Evolutionary conservation across 2,888 invertebrate genomes (phyloP).

Genomic region (Drosophila neonasuta): DNA sequence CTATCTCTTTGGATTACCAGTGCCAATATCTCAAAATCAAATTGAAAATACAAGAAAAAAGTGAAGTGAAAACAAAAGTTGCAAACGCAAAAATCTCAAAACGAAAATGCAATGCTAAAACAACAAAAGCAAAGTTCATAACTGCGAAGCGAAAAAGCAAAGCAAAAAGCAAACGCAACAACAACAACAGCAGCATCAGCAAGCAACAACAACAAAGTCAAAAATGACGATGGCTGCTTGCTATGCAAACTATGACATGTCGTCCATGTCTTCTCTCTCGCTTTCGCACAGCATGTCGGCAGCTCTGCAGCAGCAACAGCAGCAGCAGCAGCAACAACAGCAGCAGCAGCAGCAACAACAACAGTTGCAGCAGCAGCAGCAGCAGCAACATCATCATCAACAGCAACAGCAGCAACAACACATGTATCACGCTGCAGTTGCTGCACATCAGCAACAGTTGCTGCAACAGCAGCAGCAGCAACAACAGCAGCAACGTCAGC

Average conservation of each 20-base stretch:
- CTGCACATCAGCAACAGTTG: slow-evolving; percentile 69
- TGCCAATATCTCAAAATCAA: slow-evolving; percentile 73
- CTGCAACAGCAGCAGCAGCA: slow-evolving; percentile 60
- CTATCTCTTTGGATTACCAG: slow-evolving; percentile 80
- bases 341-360: slow-evolving; percentile 55
- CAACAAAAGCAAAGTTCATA: not conserved
- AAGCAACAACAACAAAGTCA: slow-evolving; percentile 25
- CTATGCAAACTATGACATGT: slow-evolving; percentile 82
- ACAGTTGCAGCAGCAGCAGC: slow-evolving; percentile 55
- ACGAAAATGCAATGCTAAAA: slow-evolving; percentile 54
- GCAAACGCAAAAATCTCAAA: slow-evolving; percentile 28
- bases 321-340: slow-evolving; percentile 57
- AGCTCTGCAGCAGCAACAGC: slow-evolving; percentile 68
- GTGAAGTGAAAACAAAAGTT: slow-evolving; percentile 41
- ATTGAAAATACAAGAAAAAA: slow-evolving; percentile 33
- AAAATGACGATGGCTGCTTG: slow-evolving; percentile 82
- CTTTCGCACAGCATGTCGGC: slow-evolving; percentile 80
- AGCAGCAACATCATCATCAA: slow-evolving; percentile 53
- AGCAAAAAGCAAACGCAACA: not conserved
- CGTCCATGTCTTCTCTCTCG: slow-evolving; percentile 66
- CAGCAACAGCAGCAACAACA: slow-evolving; percentile 56
- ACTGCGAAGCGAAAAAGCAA: slow-evolving; percentile 2
- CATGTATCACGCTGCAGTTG: slow-evolving; percentile 67
- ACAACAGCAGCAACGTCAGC: slow-evolving; percentile 59
- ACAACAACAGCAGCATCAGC: slow-evolving; percentile 12